Evolutionary conservation across 2,113 vertebrate genomes (phyloP).

Genomic region (Rhodinocichla rosea): DNA sequence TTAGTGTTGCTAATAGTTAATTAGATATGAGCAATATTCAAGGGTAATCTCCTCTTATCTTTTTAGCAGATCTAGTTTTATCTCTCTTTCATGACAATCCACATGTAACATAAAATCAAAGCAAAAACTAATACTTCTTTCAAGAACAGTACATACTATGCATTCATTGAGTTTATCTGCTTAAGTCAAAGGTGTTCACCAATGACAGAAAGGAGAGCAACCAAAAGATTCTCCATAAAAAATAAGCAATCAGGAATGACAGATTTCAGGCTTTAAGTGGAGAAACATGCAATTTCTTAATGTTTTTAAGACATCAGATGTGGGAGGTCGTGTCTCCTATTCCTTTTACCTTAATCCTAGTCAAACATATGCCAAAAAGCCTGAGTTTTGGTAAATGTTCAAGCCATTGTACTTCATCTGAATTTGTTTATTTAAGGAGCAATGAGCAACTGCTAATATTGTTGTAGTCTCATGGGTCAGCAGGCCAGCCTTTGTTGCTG

Average conservation of each 20-base stretch:
- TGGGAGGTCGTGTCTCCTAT: not conserved
- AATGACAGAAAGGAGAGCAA: not conserved
- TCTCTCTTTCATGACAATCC: not conserved
- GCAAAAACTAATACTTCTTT: not conserved
- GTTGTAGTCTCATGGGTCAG: not conserved
- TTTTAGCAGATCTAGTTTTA: not conserved
- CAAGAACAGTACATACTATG: not conserved
- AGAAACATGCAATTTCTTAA: not conserved
- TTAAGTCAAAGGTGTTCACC: not conserved
- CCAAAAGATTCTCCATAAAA: not conserved
- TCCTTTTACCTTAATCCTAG: not conserved
- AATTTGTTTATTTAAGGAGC: not conserved
- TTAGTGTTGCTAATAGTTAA: not conserved
- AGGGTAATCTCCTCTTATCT: not conserved
- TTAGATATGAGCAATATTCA: not conserved
- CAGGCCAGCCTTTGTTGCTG: not conserved
- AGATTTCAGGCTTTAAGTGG: not conserved
- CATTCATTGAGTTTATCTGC: not conserved
- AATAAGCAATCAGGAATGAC: not conserved
- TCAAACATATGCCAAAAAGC: not conserved
- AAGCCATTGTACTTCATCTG: not conserved
- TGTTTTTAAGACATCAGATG: not conserved
- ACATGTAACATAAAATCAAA: not conserved
- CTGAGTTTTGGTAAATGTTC: not conserved
- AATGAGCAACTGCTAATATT: not conserved